Percentiles rank a stretch among this genome's conserved stretches.
Evolutionary conservation across 2,797 vertebrate species (phyloP).

Genomic region (Lithobates sylvaticus): DNA sequence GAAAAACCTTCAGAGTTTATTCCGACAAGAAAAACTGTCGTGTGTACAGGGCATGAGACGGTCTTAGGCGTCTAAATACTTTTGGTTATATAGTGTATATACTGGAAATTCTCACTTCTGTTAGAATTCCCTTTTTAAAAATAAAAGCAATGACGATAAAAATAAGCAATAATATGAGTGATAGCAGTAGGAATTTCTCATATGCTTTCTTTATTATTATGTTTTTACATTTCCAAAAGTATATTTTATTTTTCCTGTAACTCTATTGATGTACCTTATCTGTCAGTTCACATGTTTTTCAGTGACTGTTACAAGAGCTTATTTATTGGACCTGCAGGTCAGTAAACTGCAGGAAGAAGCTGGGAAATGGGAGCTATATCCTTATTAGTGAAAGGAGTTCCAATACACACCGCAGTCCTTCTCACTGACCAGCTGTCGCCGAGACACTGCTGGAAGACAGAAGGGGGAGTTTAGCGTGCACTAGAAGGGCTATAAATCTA

Average conservation of each 20-base stretch:
- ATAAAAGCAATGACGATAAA: no score
- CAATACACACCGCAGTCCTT: conserved; percentile 11
- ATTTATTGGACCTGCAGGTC: conserved; percentile 49
- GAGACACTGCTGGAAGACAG: conserved; percentile 25
- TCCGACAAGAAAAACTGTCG: no score
- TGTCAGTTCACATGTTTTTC: not conserved
- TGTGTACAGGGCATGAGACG: no score
- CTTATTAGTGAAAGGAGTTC: conserved; percentile 39
- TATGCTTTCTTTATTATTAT: not conserved
- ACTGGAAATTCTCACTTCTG: no score
- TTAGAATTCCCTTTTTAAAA: no score
- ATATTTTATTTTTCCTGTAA: not conserved
- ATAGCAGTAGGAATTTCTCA: not conserved
- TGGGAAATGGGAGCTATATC: conserved; percentile 20
- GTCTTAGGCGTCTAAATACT: no score
- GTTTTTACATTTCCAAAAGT: not conserved
- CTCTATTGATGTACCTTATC: not conserved
- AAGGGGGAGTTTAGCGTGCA: conserved; percentile 42
- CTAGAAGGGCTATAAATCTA: conserved; percentile 65
- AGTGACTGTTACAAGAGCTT: conserved; percentile 6
- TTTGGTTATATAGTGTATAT: no score
- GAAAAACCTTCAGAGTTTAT: no score
- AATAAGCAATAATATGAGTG: not conserved
- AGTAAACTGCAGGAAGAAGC: conserved; percentile 50
- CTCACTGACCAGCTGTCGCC: conserved; percentile 25